Percentiles rank a stretch among this genome's conserved stretches.
phyloP scores from a whole-genome alignment of 2,113 vertebrate genomes.

The Dasyurus viverrinus region DNA sequence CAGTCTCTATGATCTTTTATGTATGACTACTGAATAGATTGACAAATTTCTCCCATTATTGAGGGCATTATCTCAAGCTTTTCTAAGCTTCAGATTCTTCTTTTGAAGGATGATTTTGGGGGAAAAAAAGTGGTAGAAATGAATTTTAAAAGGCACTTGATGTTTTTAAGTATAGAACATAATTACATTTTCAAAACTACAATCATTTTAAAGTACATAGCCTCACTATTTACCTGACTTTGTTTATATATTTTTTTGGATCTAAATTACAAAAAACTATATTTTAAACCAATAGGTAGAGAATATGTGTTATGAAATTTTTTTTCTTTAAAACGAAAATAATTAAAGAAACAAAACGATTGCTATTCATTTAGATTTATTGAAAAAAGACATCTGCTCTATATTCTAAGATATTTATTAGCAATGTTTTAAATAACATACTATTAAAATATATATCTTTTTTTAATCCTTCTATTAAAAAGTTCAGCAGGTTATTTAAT shows the following conservation, averaged over 20 bases:
- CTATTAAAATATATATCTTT: slow-evolving; percentile 28
- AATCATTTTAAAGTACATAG: neutral
- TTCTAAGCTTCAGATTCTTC: neutral
- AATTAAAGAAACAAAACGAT: neutral
- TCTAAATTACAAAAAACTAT: slow-evolving; percentile 24
- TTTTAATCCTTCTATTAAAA: neutral
- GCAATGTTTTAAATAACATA: slow-evolving; percentile 17
- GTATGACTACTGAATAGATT: neutral
- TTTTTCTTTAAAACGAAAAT: slow-evolving; percentile 39
- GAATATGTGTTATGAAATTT: neutral
- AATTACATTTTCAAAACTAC: neutral
- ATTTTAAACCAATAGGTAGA: slow-evolving; percentile 27
- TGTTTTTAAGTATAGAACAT: neutral
- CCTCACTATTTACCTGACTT: neutral
- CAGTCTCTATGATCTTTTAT: neutral
- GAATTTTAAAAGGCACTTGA: neutral
- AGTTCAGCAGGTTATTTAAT: too few relatives aligned
- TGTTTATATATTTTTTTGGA: neutral
- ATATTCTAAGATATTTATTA: neutral
- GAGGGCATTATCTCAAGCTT: neutral
- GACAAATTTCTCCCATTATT: neutral
- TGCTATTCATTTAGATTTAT: slow-evolving; percentile 15
- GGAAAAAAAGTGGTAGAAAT: neutral
- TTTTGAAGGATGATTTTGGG: neutral
- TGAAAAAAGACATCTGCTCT: slow-evolving; percentile 7